Conservation (phyloP, 2,888 invertebrate genomes). For the Rhamphomyia laevipes region DNA sequence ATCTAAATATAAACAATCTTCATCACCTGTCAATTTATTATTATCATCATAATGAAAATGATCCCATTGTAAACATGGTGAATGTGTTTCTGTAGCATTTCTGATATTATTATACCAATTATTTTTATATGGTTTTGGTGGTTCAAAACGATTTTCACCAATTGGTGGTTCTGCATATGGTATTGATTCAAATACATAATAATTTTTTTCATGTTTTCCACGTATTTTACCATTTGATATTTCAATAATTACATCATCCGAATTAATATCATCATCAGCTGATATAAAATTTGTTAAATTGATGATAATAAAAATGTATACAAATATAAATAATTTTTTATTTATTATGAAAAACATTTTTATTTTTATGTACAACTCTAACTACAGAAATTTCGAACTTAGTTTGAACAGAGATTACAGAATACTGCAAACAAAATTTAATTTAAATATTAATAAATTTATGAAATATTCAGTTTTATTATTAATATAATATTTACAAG, state of each 20-base stretch:
- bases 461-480: too few species aligned
- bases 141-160: conserved; percentile 48
- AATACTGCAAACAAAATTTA: too few species aligned
- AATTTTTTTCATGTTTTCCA: conserved; percentile 27
- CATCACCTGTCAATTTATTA: conserved; percentile 41
- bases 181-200: conserved; percentile 50
- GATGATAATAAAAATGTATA: too few species aligned
- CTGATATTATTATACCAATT: conserved; percentile 21
- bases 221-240: conserved; percentile 23
- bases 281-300: too few species aligned
- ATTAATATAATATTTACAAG: too few species aligned
- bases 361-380: too few species aligned
- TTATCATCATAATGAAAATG: conserved; percentile 30
- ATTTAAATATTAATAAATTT: too few species aligned
- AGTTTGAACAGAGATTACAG: too few species aligned
- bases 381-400: too few species aligned
- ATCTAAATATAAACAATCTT: conserved; percentile 57
- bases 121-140: conserved; percentile 20
- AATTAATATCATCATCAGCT: too few species aligned
- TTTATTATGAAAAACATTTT: too few species aligned
- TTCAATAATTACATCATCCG: conserved; percentile 14
- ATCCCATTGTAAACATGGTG: conserved; percentile 51
- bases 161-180: conserved; percentile 56
- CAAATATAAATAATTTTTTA: too few species aligned
- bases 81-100: conserved; percentile 45